Base-by-base conservation (phyloP, 2,888 invertebrate genomes). In the Rhagonycha fulva region DNA sequence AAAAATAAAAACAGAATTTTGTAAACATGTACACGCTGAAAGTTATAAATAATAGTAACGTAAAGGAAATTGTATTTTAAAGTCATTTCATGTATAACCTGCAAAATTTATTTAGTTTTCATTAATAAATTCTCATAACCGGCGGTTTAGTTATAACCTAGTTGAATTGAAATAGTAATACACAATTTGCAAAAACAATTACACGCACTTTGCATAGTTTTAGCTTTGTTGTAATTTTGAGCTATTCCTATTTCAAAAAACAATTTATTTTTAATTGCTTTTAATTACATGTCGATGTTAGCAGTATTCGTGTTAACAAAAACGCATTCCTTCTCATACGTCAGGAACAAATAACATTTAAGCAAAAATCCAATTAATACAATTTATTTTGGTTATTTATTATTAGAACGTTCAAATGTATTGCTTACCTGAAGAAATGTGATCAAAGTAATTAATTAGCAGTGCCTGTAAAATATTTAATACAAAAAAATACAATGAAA, bases 231-330 rank as follows among this genome's bases (percentile, higher is more conserved):
- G 24, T 24, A 23, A 26, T 72, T 72, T 70, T 62, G 30, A 70
- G 4, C 62, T 14, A 67, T 72, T 66, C 26, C 14, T n/a, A 61
- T 72, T 72, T 72, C 14, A n/a, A 60, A 9, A 66, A 66, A 66
- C 24, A 72, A 23, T 23, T 63, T 72, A 72, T 26, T 66, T 66
- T 72, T 72, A 67, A 67, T 67, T 72, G 24, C 32, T 72, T 66
- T 66, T 66, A 24, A 66, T 66, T 66, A 66, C 63, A 26, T 66
- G 63, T 66, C 63, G 63, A 66, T 66, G 63, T 47, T 47, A 47
- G 63, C n/a, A 24, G 24, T 66, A 66, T 66, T 19, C 63, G 63
- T 66, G 63, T 66, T 63, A 63, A 24, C 23, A 66, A 66, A 66
- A 66, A 66, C 63, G 63, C 63, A 66, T 66, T 66, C 23, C 63